Percentiles rank a stretch among this genome's conserved stretches.
These are phyloP conservation scores for Colletes collaris DNA, from an alignment of 2,888 invertebrate genomes.

Conservation along the genomic window DNA sequence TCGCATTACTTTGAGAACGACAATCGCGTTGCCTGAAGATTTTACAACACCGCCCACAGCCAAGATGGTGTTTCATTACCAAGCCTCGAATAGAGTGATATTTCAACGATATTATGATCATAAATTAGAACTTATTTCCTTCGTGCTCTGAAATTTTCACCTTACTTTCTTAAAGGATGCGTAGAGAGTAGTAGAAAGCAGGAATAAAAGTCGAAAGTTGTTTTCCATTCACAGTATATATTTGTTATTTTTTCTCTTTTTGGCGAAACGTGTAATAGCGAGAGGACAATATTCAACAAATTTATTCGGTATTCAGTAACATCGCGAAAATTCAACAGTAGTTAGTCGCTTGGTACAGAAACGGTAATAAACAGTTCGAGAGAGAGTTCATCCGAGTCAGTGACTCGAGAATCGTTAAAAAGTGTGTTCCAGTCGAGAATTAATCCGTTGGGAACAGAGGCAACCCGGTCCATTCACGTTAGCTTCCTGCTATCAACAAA, in stretches of 20 bases:
- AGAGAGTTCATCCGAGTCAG: too few species aligned
- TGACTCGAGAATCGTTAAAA: slow-evolving; percentile 12
- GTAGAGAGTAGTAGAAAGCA: not conserved
- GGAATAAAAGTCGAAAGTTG: not conserved
- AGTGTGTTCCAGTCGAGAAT: slow-evolving; percentile 13
- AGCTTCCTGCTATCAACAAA: slow-evolving; percentile 34
- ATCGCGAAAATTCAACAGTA: too few species aligned
- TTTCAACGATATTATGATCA: slow-evolving; percentile 49
- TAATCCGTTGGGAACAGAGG: slow-evolving; percentile 11
- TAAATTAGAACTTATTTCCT: slow-evolving; percentile 38
- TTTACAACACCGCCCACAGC: slow-evolving; percentile 6
- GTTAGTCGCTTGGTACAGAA: too few species aligned
- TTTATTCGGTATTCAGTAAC: too few species aligned
- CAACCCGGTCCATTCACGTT: slow-evolving; percentile 22
- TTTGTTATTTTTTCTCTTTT: not conserved
- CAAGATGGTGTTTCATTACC: slow-evolving; percentile 50
- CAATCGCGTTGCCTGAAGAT: slow-evolving; percentile 39
- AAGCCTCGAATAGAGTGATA: slow-evolving; percentile 43
- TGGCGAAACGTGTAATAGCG: too few species aligned
- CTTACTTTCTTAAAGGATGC: slow-evolving; percentile 18
- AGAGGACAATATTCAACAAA: too few species aligned
- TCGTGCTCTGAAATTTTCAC: slow-evolving; percentile 13
- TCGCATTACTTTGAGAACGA: slow-evolving; percentile 37
- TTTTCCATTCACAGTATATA: not conserved
- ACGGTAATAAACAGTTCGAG: too few species aligned